Evolutionary conservation across 2,113 vertebrate genomes (phyloP), one percentile per base, ranked within the genome.

Genomic region (Forbesichthys papilliferus): DNA sequence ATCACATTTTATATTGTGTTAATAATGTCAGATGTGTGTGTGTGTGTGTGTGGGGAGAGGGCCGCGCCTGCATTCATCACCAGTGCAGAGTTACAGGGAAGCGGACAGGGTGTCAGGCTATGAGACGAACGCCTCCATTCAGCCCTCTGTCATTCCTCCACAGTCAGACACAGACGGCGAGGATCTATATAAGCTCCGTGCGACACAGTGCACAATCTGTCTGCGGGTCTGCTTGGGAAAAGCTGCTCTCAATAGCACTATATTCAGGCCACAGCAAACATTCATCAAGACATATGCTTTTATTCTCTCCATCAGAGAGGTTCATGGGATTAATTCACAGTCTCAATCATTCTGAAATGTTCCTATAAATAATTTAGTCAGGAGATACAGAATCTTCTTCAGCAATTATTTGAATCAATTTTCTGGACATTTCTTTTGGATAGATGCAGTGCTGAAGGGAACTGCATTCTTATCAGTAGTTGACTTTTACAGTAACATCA

Each of bases 1-100:
- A 88, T 91, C 88, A 91, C 91, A 79, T 91, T 88, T 91, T 91
- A 91, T 89, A 89, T 88, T 88, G 88, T 88, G 88, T 91, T 91
- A 90, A 90, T 91, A 92, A 90, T 90, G 86, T 90, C 87, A 86
- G 80, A 86, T 86, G 47, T 64, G 62, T 64, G 47, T 51, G 86
- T 16, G 86, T 16, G 16, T 84, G 79, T 52, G 49, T 33, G 48
- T 53, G 73, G 70, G 73, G 77, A 73, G 75, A 75, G 71, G 68
- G 76, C 64, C 57, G 61, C 56, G 64, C 64, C 9, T 71, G 83
- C 82, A 90, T 90, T 90, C 81, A 86, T 92, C 87, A 89, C 82
- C 59, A 68, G 58, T 60, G 75, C 69, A 13, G 60, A 75, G 68
- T 77, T 80, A 79, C 20, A 70, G 69, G 77, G 69, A 73, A 78